Conservation (phyloP, 2,888 invertebrate genomes). For the Athetis lepigone region DNA sequence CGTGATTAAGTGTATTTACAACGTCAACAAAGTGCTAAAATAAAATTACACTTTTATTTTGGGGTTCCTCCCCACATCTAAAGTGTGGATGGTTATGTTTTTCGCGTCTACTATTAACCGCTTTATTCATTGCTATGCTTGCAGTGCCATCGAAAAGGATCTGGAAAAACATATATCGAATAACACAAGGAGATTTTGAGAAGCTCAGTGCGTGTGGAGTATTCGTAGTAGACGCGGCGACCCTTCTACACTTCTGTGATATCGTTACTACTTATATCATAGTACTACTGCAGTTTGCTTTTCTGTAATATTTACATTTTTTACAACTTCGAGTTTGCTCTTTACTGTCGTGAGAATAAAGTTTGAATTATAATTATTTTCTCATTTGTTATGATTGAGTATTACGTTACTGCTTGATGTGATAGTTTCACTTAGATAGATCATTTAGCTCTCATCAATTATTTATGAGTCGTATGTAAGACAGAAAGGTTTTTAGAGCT, state of each 20-base stretch:
- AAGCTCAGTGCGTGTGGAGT: constrained; percentile 37
- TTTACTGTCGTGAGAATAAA: not conserved
- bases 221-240: constrained; percentile 32
- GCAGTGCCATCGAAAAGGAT: constrained; percentile 23
- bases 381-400: not conserved
- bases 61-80: too few species aligned
- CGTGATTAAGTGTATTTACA: too few species aligned
- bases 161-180: constrained; percentile 42
- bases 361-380: not conserved
- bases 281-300: constrained; percentile 42
- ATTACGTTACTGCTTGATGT: not conserved
- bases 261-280: constrained; percentile 39
- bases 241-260: constrained; percentile 27
- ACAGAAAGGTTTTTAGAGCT: too few species aligned
- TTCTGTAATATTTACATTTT: constrained; percentile 12
- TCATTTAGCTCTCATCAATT: too few species aligned
- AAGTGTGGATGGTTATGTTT: too few species aligned
- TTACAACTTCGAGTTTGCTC: not conserved
- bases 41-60: too few species aligned
- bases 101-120: too few species aligned
- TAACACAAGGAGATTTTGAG: constrained; percentile 25
- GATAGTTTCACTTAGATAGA: too few species aligned
- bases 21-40: too few species aligned
- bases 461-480: too few species aligned
- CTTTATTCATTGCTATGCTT: not conserved